Evolutionary conservation across 2,113 vertebrate genomes (phyloP).

Genomic region (Corvus hawaiiensis): DNA sequence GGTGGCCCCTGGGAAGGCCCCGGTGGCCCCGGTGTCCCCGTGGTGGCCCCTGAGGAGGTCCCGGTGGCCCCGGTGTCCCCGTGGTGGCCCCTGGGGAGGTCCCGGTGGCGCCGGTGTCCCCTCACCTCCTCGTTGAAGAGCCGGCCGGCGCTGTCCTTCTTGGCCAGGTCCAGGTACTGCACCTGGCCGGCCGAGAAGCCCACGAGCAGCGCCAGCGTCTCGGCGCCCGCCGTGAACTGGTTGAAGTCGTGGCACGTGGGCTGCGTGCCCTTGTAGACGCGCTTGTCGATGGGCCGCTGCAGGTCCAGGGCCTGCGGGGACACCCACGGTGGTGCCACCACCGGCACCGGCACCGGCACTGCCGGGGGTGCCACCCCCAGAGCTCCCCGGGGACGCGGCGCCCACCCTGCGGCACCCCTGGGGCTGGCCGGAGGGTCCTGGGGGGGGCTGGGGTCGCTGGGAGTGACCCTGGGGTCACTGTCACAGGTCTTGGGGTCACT

Average conservation of each 20-base stretch:
- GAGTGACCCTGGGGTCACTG: no score
- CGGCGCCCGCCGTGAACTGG: conserved; percentile 84
- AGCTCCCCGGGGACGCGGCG: no score
- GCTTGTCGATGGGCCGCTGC: conserved; percentile 90
- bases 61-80: not conserved
- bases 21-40: no score
- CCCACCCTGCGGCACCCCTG: no score
- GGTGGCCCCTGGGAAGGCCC: no score
- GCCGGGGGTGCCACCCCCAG: no score
- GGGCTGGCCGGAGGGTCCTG: no score
- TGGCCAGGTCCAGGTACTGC: conserved; percentile 90
- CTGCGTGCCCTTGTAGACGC: conserved; percentile 91
- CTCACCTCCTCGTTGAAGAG: conserved; percentile 88
- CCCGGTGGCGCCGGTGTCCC: not conserved
- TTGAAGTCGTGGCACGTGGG: conserved; percentile 94
- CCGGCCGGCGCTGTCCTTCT: conserved; percentile 85
- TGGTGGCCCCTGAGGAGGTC: no score
- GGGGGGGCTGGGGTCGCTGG: no score
- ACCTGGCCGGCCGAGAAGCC: conserved; percentile 91
- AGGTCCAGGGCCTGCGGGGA: conserved; percentile 82
- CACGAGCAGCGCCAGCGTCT: conserved; percentile 86
- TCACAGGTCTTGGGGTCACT: no score
- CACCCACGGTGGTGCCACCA: not conserved
- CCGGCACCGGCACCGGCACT: accelerated
- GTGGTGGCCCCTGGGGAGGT: no score